These are phyloP conservation scores for Actinemys pallida DNA, from an alignment of 2,113 vertebrate species.

Conservation along the genomic window DNA sequence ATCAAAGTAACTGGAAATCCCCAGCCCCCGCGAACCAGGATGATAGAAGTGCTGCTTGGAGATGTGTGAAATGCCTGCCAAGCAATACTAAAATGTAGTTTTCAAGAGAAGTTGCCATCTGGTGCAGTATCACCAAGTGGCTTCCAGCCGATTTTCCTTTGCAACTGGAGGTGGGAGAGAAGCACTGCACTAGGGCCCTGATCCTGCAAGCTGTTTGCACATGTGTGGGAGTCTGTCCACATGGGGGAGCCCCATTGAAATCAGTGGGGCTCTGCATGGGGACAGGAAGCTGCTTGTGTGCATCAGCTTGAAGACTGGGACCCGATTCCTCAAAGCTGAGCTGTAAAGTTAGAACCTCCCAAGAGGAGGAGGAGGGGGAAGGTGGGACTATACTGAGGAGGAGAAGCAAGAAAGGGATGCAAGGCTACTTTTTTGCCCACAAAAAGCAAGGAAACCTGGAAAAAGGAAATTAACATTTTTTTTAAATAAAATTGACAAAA, in stretches of 20 bases:
- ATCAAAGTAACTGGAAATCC: background rate
- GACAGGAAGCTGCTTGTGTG: background rate
- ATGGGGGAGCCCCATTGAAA: background rate
- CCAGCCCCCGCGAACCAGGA: background rate
- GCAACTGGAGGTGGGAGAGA: background rate
- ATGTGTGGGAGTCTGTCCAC: background rate
- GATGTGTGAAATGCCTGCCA: too few relatives aligned
- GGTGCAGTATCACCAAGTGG: background rate
- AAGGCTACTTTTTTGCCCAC: background rate
- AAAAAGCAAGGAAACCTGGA: background rate
- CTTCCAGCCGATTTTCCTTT: background rate
- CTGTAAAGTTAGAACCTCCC: background rate
- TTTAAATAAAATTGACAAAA: background rate
- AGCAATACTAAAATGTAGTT: background rate
- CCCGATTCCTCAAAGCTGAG: background rate
- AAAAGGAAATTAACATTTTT: background rate
- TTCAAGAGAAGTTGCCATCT: background rate
- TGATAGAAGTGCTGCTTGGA: background rate
- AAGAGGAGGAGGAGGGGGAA: background rate
- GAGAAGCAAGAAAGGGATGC: background rate
- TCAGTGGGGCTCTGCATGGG: background rate
- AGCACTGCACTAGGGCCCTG: background rate
- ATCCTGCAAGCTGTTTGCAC: background rate
- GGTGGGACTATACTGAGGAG: background rate
- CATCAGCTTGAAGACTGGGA: background rate